Base-by-base conservation (phyloP, 2,113 vertebrate species). In the Ifrita kowaldi region DNA sequence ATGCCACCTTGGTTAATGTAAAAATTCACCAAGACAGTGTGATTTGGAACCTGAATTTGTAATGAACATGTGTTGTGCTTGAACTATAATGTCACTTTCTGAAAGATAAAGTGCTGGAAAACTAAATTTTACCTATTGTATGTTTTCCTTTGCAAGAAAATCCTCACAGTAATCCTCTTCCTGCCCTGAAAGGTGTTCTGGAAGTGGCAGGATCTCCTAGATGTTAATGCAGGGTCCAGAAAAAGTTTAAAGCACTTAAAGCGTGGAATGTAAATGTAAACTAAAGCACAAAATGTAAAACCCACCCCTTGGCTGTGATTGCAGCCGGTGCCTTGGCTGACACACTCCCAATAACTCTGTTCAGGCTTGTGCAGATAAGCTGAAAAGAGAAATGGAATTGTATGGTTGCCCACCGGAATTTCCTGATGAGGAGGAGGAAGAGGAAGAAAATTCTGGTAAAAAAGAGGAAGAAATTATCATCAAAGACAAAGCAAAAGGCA, bases 341-440 rank as follows among this genome's bases (percentile, higher is more conserved):
- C 9, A n/a, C 35, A 2, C 70, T 79, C 10, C 27, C 57, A 20
- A 19, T 80, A 37, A 62, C 71, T 97, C 67, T 91, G 2, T 81
- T 26, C 74, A 99, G 99, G 99, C 99, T 49, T 99, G 99, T 98
- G 99, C 99, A 60, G 99, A 99, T 98, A 99, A 99, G 75, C 97
- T 99, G 70, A 99, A 99, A 96, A 98, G 99, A 95, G 99, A 99
- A 97, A 98, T 99, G 97, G 99, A 99, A 78, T 74, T 99, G 7
- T 99, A 99, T 92, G 99, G 99, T 65, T 99, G 97, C 80, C 99
- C 99, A 41, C 99, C 99, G 4, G 98, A 99, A 96, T 99, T 99
- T 95, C 99, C 99, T 32, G 99, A 99, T 28, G 99, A 99, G 62
- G 99, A 99, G 23, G 99, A 99, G 15, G 98, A 99, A 14, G 98